Percentiles rank a stretch among this genome's conserved stretches.
Conservation (phyloP, 2,888 invertebrate genomes). For the Lepidonotus clava region DNA sequence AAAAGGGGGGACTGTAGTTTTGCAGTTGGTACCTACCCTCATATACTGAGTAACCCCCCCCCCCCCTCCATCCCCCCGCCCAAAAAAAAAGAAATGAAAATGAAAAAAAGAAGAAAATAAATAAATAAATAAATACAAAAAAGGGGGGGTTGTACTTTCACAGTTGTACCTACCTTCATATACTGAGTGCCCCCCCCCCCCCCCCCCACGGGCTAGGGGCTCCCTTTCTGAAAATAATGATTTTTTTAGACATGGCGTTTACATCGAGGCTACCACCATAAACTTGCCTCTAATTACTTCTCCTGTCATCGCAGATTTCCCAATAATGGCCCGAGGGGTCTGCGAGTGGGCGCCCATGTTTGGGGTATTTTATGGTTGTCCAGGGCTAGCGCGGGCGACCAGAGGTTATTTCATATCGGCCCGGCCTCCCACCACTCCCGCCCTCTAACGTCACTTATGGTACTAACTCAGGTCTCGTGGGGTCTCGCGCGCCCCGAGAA, state of each 20-base stretch:
- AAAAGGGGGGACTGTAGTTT: too few species aligned
- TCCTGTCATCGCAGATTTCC: background rate
- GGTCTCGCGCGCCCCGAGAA: background rate
- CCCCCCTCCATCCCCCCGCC: too few species aligned
- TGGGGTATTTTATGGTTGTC: background rate
- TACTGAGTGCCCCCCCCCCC: too few species aligned
- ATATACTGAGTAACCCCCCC: too few species aligned
- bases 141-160: too few species aligned
- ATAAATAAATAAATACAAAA: too few species aligned
- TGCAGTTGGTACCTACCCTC: too few species aligned
- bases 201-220: too few species aligned
- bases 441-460: background rate
- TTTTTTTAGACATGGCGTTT: background rate
- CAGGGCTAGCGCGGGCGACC: background rate
- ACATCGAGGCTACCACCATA: conserved; percentile 22
- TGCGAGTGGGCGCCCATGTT: background rate
- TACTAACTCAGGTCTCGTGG: background rate
- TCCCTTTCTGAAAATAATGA: conserved; percentile 18
- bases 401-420: conserved; percentile 6
- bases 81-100: too few species aligned
- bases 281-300: conserved; percentile 14
- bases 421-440: background rate
- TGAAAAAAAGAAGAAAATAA: too few species aligned
- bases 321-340: background rate
- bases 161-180: too few species aligned